Evolutionary conservation across 2,797 vertebrate species (phyloP), one percentile per base, ranked within the genome.

Genomic region (Hippopotamyrus pictus): DNA sequence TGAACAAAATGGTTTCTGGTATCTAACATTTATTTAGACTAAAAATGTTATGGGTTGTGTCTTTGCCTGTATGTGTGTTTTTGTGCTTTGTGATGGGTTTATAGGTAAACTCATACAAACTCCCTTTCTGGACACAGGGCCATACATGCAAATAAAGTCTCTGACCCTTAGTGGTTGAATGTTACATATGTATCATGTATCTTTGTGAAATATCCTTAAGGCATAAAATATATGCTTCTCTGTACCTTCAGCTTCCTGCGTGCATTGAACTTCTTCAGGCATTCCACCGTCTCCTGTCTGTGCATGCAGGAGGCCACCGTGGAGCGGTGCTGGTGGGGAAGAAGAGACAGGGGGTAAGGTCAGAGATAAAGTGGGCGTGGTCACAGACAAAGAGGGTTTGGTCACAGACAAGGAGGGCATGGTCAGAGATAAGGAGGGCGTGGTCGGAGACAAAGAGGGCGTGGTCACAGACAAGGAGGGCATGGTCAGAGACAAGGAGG

Each of bases 271-370:
- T 99, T 99, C 96, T 99, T 99, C 96, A 99, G 95, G 93, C 99
- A 99, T 94, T 99, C 99, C 93, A 99, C 99, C 0, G 99, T 99
- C 96, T 99, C 99, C 96, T 99, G 99, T 92, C 99, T 97, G 96
- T 99, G 99, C 98, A 99, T 99, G 96, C 99, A 99, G 88, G 99
- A 99, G 0, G 99, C 99, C 92, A 99, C 99, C 0, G 99, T 99
- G 93, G 99, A 99, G 29, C 99, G 98, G 96, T 99, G 99, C 99
- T 99, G 93, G 14, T 89, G 59, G 82, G 6, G 46, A 44, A 84
- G 93, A 85, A 84, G 0, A 33, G 11, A 1, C 33, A 33, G 17
- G 90, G 69, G 6, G 57, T 22, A n/a, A 0, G 54, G 2, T 57
- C 54, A 57, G 19, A n/a, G 54, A 57, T 19, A 57, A 7, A 0